Percentiles rank a stretch among this genome's conserved stretches.
These are phyloP conservation scores for Meandrina meandrites DNA, from an alignment of 92 coral and sea anemone genomes.

Conservation along the genomic window DNA sequence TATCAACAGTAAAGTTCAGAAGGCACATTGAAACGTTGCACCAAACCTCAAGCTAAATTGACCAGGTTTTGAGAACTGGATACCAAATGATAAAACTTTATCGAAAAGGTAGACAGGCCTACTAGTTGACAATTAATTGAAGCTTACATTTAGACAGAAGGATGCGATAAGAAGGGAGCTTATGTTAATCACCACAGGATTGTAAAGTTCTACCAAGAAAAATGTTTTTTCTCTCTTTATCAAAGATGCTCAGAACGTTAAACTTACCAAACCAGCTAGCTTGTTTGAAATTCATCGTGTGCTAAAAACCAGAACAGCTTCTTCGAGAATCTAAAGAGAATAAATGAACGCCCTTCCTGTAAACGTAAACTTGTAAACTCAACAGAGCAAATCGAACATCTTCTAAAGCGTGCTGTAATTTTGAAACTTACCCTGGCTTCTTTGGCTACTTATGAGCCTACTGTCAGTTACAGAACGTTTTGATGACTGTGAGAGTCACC, in stretches of 20 bases:
- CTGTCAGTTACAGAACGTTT: not conserved
- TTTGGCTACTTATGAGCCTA: not conserved
- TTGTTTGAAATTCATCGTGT: constrained; percentile 15
- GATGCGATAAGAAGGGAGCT: not conserved
- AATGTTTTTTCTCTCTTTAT: not conserved
- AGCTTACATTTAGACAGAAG: not conserved
- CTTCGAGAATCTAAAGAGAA: constrained; percentile 21
- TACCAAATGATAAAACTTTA: not conserved
- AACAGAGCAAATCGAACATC: not conserved
- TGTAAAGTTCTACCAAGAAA: not conserved
- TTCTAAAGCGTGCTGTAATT: not conserved
- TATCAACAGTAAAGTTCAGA: not conserved
- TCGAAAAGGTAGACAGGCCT: not conserved
- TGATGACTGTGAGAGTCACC: not conserved
- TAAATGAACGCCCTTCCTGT: constrained; percentile 31
- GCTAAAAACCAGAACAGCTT: not conserved
- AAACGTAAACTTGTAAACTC: not conserved
- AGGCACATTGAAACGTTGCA: no score
- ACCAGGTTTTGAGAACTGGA: not conserved
- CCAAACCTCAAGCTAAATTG: not conserved
- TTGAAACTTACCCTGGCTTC: constrained; percentile 2
- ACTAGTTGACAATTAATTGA: not conserved
- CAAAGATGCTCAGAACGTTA: not conserved
- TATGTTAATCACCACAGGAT: not conserved
- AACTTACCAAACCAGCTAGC: constrained; percentile 8